Percentiles rank a stretch among this genome's conserved stretches.
Evolutionary conservation across 2,888 invertebrate species (phyloP).

Genomic region (Tanytarsus gracilentus): DNA sequence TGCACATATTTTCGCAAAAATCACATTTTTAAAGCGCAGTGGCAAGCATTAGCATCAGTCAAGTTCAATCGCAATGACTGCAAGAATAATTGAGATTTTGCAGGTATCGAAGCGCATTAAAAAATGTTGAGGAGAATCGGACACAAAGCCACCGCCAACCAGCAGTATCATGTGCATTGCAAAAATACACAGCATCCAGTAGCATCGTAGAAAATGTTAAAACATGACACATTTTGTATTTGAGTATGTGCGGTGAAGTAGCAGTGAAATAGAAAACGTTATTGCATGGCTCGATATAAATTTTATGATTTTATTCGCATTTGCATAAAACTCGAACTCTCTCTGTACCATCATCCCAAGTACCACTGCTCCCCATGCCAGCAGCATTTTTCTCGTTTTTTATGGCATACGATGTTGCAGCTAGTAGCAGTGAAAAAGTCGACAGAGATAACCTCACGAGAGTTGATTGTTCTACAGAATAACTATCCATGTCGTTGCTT

Average conservation of each 20-base stretch:
- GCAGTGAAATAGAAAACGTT: constrained; percentile 27
- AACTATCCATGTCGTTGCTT: constrained; percentile 27
- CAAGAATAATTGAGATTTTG: too few species aligned
- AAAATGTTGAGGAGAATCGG: too few species aligned
- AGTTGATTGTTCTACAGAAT: constrained; percentile 27
- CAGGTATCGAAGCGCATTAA: too few species aligned
- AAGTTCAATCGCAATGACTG: too few species aligned
- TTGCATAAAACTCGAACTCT: constrained; percentile 22
- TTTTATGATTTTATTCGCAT: constrained; percentile 27
- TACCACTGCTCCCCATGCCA: not conserved
- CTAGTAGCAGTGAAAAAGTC: not conserved
- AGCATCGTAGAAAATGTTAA: not conserved
- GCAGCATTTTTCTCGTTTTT: constrained; percentile 7
- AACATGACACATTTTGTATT: constrained; percentile 22
- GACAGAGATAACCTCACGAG: constrained; percentile 25
- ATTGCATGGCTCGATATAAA: constrained; percentile 25
- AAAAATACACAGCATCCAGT: not conserved
- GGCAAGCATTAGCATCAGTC: too few species aligned
- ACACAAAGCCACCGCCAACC: too few species aligned
- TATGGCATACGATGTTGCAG: not conserved
- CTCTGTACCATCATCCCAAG: not conserved
- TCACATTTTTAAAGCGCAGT: too few species aligned
- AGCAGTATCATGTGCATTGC: not conserved
- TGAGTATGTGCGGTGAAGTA: not conserved
- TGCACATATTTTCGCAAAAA: too few species aligned